Percentiles rank a stretch among this genome's conserved stretches.
Evolutionary conservation across 2,113 vertebrate species (phyloP).

Genomic region (Odocoileus virginianus): DNA sequence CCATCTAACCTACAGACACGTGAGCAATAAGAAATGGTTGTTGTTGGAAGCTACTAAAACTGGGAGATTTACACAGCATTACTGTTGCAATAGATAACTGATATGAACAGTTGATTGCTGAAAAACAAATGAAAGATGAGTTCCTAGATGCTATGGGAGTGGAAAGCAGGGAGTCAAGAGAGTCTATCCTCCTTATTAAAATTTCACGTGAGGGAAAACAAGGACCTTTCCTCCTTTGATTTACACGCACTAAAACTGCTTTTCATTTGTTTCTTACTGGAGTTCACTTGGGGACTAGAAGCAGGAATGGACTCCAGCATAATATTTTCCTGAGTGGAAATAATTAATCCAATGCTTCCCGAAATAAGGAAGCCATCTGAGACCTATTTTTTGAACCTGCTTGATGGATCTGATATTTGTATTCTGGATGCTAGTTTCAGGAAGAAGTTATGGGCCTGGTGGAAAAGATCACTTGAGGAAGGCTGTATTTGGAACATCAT

Average conservation of each 20-base stretch:
- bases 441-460: not conserved
- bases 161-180: not conserved
- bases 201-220: not conserved
- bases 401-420: conserved; percentile 31
- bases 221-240: not conserved
- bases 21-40: not conserved
- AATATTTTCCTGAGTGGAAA: conserved; percentile 71
- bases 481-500: not conserved
- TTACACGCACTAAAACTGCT: not conserved
- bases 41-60: not conserved
- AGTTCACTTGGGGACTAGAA: conserved; percentile 16
- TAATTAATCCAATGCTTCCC: conserved; percentile 62
- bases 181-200: not conserved
- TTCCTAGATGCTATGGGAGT: not conserved
- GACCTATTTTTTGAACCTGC: not conserved
- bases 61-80: not conserved
- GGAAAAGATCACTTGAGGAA: not conserved
- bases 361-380: conserved; percentile 60
- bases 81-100: not conserved
- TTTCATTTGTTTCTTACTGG: conserved; percentile 19
- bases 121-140: not conserved
- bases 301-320: not conserved
- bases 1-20: not conserved
- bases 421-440: conserved; percentile 38
- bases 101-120: not conserved